Conservation (phyloP, 1,140 invertebrate genomes). For the Proctacanthus coquilletti region DNA sequence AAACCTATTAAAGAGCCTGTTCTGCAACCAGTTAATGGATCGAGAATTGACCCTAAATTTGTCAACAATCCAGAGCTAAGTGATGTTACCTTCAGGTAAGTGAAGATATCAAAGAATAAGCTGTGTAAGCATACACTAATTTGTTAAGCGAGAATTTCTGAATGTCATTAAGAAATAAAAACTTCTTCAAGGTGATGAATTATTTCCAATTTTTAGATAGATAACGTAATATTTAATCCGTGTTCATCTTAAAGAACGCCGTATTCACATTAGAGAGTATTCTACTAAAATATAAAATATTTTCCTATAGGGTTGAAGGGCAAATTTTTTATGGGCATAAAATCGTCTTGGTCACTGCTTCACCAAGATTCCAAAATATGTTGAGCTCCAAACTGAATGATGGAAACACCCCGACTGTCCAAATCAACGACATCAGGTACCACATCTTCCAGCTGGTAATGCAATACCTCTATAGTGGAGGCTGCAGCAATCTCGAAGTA, state of each 20-base stretch:
- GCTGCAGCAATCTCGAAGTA: slow-evolving; percentile 58
- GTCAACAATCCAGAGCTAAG: slow-evolving; percentile 84
- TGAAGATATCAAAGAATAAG: too few relatives aligned
- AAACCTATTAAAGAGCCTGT: slow-evolving; percentile 58
- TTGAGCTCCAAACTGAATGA: slow-evolving; percentile 62
- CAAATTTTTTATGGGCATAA: slow-evolving; percentile 88
- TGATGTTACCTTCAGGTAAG: slow-evolving; percentile 67
- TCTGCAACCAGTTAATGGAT: slow-evolving; percentile 44
- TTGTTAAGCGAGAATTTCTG: too few relatives aligned
- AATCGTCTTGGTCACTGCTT: slow-evolving; percentile 81
- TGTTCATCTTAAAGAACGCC: too few relatives aligned
- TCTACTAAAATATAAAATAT: neutral
- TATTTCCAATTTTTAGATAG: too few relatives aligned
- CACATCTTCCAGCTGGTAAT: slow-evolving; percentile 79
- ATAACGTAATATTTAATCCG: too few relatives aligned
- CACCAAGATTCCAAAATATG: slow-evolving; percentile 72
- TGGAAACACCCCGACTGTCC: slow-evolving; percentile 62
- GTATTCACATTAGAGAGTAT: neutral
- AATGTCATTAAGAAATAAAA: too few relatives aligned
- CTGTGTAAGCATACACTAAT: too few relatives aligned
- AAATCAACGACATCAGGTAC: slow-evolving; percentile 85
- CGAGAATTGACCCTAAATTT: slow-evolving; percentile 76
- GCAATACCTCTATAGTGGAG: slow-evolving; percentile 84
- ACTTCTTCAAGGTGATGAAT: too few relatives aligned
- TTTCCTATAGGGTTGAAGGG: slow-evolving; percentile 55